These are phyloP conservation scores for Heteromurus nitidus DNA, from an alignment of 2,888 invertebrate species.

Conservation along the genomic window DNA sequence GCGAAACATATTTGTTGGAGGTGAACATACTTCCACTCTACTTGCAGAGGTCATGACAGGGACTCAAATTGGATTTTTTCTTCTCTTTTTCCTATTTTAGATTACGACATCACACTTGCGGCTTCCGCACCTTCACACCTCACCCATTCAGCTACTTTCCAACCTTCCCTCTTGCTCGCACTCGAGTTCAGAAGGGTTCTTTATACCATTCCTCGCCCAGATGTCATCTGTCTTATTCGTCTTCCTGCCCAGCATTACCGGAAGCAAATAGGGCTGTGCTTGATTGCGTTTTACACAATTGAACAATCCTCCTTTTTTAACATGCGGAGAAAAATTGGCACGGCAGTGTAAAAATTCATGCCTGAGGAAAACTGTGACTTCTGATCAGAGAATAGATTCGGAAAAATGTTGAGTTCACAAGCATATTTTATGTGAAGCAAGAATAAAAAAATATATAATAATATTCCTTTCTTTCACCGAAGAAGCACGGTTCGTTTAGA, in stretches of 20 bases:
- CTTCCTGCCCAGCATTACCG: background rate
- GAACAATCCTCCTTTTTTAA: too few relatives aligned
- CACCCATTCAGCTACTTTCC: background rate
- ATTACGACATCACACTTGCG: constrained; percentile 12
- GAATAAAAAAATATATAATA: too few relatives aligned
- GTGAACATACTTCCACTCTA: too few relatives aligned
- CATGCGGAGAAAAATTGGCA: background rate
- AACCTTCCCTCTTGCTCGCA: background rate
- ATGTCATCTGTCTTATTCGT: background rate
- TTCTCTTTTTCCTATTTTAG: background rate
- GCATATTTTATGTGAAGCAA: too few relatives aligned
- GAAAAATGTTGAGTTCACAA: too few relatives aligned
- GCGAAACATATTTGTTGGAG: too few relatives aligned
- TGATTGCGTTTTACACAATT: constrained; percentile 4
- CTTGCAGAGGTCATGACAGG: constrained; percentile 19
- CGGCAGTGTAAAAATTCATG: too few relatives aligned
- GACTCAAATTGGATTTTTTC: constrained; percentile 40
- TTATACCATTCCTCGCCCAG: too few relatives aligned
- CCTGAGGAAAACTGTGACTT: too few relatives aligned
- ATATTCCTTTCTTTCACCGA: too few relatives aligned
- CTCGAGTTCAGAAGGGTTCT: background rate
- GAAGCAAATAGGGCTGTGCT: background rate
- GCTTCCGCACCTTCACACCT: constrained; percentile 11
- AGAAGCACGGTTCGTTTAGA: constrained; percentile 24
- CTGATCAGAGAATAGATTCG: too few relatives aligned